phyloP scores from a whole-genome alignment of 2,113 vertebrate species.

The Cyphomyrus plagiostoma region DNA sequence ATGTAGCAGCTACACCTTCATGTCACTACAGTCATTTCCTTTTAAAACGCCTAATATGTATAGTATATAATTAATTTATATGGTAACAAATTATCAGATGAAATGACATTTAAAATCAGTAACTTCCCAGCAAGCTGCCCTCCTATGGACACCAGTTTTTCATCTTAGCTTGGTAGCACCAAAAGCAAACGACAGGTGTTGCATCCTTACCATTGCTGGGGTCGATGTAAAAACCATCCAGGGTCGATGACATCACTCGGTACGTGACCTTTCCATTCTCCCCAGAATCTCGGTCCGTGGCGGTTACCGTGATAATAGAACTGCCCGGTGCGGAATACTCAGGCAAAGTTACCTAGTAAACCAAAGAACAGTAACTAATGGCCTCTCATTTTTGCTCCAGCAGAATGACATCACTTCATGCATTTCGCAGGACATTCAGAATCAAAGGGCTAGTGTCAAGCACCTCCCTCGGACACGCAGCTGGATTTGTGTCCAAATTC shows the following conservation, averaged over 20 bases:
- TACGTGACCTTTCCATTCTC: conserved; percentile 84
- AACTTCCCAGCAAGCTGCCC: not conserved
- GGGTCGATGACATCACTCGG: conserved; percentile 67
- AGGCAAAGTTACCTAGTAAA: conserved; percentile 69
- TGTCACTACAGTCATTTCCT: not conserved
- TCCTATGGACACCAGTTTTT: not conserved
- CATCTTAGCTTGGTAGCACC: not conserved
- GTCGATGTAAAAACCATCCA: conserved; percentile 74
- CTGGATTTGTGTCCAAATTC: not conserved
- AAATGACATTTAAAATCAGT: not conserved
- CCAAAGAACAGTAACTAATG: conserved; percentile 25
- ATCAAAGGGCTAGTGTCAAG: not conserved
- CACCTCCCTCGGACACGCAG: not conserved
- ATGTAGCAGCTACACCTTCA: not conserved
- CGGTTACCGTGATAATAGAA: conserved; percentile 77
- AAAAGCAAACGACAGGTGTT: not conserved
- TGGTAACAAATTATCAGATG: not conserved
- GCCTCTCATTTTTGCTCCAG: not conserved
- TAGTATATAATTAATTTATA: not conserved
- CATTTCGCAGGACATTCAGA: not conserved
- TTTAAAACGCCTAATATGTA: not conserved
- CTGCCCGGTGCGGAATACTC: conserved; percentile 81
- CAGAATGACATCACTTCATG: not conserved
- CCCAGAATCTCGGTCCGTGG: conserved; percentile 81
- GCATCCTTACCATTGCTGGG: conserved; percentile 73